phyloP scores from a whole-genome alignment of 2,113 vertebrate genomes.

The Pygoscelis adeliae region DNA sequence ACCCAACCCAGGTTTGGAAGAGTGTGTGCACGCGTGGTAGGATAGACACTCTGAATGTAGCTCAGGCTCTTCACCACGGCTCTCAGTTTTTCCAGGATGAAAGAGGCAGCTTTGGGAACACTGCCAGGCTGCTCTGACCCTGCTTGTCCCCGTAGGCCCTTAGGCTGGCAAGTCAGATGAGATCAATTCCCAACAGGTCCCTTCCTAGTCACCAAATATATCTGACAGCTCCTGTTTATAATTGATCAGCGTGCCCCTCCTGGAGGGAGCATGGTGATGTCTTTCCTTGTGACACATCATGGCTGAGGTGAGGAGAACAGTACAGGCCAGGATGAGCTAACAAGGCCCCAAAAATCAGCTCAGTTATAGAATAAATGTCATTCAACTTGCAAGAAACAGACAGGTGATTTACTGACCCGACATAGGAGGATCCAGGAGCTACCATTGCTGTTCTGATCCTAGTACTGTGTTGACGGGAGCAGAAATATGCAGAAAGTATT shows the following conservation, averaged over 20 bases:
- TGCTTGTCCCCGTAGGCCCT: not conserved
- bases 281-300: not conserved
- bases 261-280: not conserved
- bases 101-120: fast-evolving
- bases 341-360: not conserved
- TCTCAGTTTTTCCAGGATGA: not conserved
- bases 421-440: not conserved
- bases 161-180: not conserved
- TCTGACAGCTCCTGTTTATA: not conserved
- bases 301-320: not conserved
- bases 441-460: not conserved
- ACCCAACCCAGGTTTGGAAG: not conserved
- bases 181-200: not conserved
- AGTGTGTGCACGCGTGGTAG: too few species aligned
- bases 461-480: fast-evolving
- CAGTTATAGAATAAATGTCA: not conserved
- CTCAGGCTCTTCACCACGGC: fast-evolving
- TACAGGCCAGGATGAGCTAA: not conserved
- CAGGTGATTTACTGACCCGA: not conserved
- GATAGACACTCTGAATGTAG: not conserved
- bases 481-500: not conserved
- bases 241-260: not conserved
- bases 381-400: not conserved
- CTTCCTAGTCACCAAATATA: not conserved
- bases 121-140: not conserved